Conservation (phyloP, 2,113 vertebrate genomes). For the Menidia beryllina region DNA sequence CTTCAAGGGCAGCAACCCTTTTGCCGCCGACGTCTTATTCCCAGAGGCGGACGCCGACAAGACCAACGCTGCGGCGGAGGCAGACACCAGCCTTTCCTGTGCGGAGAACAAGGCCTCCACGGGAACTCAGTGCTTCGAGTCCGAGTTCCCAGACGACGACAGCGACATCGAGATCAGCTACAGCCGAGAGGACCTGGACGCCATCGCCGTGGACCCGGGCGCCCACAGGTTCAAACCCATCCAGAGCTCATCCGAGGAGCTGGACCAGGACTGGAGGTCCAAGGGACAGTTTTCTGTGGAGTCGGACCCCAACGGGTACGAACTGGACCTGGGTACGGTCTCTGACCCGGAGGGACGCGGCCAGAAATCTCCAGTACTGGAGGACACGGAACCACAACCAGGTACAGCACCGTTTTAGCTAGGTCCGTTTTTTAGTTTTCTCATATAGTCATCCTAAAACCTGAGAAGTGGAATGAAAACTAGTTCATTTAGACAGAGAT, state of each 20-base stretch:
- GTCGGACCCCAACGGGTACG: constrained; percentile 76
- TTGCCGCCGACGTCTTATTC: constrained; percentile 90
- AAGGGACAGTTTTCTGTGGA: constrained; percentile 74
- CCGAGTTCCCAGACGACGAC: constrained; percentile 76
- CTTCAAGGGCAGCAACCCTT: constrained; percentile 96
- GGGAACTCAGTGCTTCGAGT: constrained; percentile 80
- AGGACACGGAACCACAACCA: constrained; percentile 18
- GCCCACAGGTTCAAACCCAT: constrained; percentile 73
- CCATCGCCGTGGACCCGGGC: constrained; percentile 15
- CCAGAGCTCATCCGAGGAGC: constrained; percentile 73
- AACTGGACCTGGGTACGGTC: constrained; percentile 61
- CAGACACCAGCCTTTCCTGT: constrained; percentile 69
- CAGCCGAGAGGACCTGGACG: constrained; percentile 72
- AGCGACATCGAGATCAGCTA: constrained; percentile 80
- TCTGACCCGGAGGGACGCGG: constrained; percentile 68
- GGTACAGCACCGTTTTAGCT: constrained; percentile 40
- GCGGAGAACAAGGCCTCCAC: constrained; percentile 77
- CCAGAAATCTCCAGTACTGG: constrained; percentile 40
- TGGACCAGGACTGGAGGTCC: constrained; percentile 61
- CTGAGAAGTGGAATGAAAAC: no score
- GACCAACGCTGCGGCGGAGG: constrained; percentile 47
- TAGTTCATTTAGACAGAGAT: no score
- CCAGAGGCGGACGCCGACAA: constrained; percentile 66
- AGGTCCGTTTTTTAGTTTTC: background rate
- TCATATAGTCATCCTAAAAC: no score